Conservation (phyloP, 2,797 vertebrate genomes). For the Rousettus madagascariensis region DNA sequence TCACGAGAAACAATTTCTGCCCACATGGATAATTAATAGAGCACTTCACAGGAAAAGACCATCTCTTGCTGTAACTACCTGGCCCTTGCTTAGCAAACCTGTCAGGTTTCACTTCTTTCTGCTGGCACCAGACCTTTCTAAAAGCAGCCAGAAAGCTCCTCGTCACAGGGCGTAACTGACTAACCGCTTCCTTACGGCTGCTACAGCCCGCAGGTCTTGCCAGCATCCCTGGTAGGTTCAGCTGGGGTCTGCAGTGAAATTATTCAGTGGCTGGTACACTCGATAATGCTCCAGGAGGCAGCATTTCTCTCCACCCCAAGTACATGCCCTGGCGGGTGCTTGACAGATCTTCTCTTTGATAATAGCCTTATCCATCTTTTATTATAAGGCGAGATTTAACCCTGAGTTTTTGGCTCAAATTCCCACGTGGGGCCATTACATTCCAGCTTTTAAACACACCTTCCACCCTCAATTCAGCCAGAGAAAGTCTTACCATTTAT, state of each 20-base stretch:
- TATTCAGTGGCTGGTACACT: not conserved
- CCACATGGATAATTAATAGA: conserved; percentile 68
- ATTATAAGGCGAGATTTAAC: conserved; percentile 13
- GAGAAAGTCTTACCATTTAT: not conserved
- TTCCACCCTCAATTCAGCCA: not conserved
- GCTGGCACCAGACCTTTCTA: not conserved
- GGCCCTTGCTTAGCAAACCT: conserved; percentile 24
- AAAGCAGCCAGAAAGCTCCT: not conserved
- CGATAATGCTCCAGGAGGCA: not conserved
- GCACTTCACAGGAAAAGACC: conserved; percentile 49
- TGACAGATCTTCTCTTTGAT: not conserved
- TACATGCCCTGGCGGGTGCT: not conserved
- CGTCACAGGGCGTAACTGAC: not conserved
- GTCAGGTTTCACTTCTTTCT: conserved; percentile 7
- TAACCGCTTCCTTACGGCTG: not conserved
- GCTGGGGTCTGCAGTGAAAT: not conserved
- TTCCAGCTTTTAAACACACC: not conserved
- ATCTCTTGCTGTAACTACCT: conserved; percentile 13
- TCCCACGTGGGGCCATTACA: not conserved
- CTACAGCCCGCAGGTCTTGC: not conserved
- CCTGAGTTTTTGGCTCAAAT: not conserved
- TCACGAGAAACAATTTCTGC: conserved; percentile 67
- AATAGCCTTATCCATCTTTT: not conserved
- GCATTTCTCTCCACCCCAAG: not conserved
- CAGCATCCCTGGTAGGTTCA: not conserved